Base-by-base conservation (phyloP, 2,113 vertebrate species). In the Theropithecus gelada region DNA sequence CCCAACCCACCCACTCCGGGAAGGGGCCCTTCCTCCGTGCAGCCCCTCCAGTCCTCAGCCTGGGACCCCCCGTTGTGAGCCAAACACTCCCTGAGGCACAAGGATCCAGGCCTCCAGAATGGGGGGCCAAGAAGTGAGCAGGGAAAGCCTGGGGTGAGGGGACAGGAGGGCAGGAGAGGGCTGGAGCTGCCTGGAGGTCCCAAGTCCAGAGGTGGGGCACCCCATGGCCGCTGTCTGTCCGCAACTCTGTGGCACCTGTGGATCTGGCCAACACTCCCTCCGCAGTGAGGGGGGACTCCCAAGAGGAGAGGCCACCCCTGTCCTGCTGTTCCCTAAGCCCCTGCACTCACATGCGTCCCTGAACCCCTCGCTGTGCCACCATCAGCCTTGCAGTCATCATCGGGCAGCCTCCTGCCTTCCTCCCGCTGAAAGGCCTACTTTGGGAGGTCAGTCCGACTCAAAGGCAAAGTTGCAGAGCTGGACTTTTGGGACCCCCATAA, bases 301-400 rank as follows among this genome's bases (percentile, higher is more conserved):
- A 38, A 5, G 91, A 23, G 4, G 66, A 72, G 22, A 27, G 18
- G 9, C 11, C 16, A 0, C 35, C 57, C 22, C 27, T 11, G 27
- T 40, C 57, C 40, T 32, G 20, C 55, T 76, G 48, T 32, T n/a
- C 78, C 76, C 2, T 11, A 38, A 80, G 61, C 6, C 35, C 30
- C 38, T 20, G 13, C 0, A 3, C 57, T 50, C 72, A 10, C 3
- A 0, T 1, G 2, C 2, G 0, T 68, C 32, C 66, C 66, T 68
- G 32, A 35, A 35, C 16, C 16, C 8, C 89, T 0, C 5, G 3
- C 68, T 10, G 14, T 10, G 30, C 20, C 45, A 68, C 32, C 66
- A 17, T 6, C 32, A 35, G 66, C 32, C 30, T 70, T 55, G 61
- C 11, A 14, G 30, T 50, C 10, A 2, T 40, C 27, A 0, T 5